phyloP scores from a whole-genome alignment of 1,140 invertebrate species.

The Steinernema feltiae region DNA sequence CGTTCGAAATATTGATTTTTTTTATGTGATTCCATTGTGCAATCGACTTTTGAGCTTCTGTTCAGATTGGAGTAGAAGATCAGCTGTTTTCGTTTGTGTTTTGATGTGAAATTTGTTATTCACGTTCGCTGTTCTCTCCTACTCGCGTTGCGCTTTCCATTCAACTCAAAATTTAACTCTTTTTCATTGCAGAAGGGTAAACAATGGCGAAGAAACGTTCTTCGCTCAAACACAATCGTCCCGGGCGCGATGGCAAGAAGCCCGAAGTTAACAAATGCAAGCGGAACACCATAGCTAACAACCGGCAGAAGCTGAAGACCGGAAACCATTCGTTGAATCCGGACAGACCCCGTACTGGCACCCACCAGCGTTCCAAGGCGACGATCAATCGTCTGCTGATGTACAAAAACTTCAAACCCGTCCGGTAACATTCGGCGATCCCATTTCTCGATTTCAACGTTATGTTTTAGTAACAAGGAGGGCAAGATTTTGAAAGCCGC shows the following conservation, averaged over 20 bases:
- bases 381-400: constrained; percentile 89
- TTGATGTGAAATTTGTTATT: no score
- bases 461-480: constrained; percentile 65
- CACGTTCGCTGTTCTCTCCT: no score
- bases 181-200: background rate
- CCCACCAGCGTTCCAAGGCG: constrained; percentile 69
- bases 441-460: background rate
- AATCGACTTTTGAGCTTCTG: no score
- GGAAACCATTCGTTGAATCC: constrained; percentile 8
- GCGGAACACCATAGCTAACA: background rate
- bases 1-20: no score
- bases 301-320: background rate
- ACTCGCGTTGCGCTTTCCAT: no score
- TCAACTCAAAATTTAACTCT: background rate
- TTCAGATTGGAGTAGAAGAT: no score
- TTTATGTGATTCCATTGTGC: no score
- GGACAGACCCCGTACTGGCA: background rate
- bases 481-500: constrained; percentile 90
- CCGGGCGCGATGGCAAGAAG: background rate
- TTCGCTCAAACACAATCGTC: constrained; percentile 1
- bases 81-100: no score
- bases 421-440: constrained; percentile 63
- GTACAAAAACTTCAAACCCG: constrained; percentile 91
- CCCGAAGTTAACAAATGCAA: background rate
- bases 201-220: constrained; percentile 4